Conservation (phyloP, 1,140 invertebrate species). For the Fragariocoptes setiger region DNA sequence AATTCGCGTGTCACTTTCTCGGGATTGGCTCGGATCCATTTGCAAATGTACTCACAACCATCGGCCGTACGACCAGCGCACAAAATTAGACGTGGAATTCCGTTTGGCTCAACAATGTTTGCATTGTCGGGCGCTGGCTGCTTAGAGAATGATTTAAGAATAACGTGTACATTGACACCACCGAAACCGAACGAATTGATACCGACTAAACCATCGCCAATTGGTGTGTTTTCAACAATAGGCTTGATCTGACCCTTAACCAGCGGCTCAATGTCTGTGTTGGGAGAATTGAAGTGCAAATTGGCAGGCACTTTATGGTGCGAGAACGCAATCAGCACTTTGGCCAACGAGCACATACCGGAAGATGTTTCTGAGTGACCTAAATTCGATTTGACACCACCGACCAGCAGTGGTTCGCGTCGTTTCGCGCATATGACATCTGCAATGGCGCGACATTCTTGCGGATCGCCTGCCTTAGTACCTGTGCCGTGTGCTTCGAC, state of each 20-base stretch:
- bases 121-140: constrained; percentile 18
- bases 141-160: constrained; percentile 25
- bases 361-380: constrained; percentile 83
- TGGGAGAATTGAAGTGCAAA: constrained; percentile 54
- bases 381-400: constrained; percentile 91
- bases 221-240: constrained; percentile 11
- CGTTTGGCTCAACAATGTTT: constrained; percentile 4
- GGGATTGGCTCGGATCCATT: constrained; percentile 15
- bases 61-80: constrained; percentile 7
- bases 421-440: constrained; percentile 47
- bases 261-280: constrained; percentile 55
- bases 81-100: constrained; percentile 6
- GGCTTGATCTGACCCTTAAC: constrained; percentile 48
- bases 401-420: constrained; percentile 43
- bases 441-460: constrained; percentile 72
- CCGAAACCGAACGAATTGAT: constrained; percentile 11
- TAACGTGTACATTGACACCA: constrained; percentile 9
- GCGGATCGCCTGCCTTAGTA: constrained; percentile 58
- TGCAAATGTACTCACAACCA: constrained; percentile 18
- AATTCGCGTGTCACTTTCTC: constrained; percentile 11
- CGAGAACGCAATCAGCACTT: constrained; percentile 65
- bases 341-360: constrained; percentile 49
- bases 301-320: constrained; percentile 50
- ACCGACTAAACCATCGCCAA: constrained; percentile 7
- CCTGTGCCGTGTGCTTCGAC: constrained; percentile 21